Evolutionary conservation across 2,113 vertebrate genomes (phyloP).

Genomic region (Perccottus glenii): DNA sequence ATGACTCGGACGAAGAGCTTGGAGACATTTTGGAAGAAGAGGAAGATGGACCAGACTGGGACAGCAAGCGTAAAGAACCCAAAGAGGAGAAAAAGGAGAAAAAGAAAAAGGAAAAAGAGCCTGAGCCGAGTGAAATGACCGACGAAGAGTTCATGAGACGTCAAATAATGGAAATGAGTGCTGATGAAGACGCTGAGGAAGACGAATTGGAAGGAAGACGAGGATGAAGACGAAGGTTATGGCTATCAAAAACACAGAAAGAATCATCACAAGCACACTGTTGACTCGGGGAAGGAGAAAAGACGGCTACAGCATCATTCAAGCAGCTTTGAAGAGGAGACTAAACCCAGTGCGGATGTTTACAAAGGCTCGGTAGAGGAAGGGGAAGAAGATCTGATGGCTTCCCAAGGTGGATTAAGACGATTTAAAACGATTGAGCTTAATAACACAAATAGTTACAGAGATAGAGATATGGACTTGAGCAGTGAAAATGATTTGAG

Average conservation of each 20-base stretch:
- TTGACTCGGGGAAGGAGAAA: conserved; percentile 88
- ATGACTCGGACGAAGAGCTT: conserved; percentile 93
- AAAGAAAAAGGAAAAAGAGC: conserved; percentile 75
- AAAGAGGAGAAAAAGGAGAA: conserved; percentile 89
- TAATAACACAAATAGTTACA: conserved; percentile 90
- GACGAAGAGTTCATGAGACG: conserved; percentile 97
- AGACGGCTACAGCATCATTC: conserved; percentile 86
- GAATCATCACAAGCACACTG: conserved; percentile 81
- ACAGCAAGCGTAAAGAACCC: conserved; percentile 81
- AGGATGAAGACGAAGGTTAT: conserved; percentile 87
- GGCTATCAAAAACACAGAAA: conserved; percentile 82
- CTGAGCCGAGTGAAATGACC: conserved; percentile 74
- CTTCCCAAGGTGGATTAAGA: conserved; percentile 89
- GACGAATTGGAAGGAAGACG: conserved; percentile 82
- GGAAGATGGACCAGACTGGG: conserved; percentile 88
- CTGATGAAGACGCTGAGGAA: conserved; percentile 89
- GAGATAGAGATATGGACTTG: conserved; percentile 85
- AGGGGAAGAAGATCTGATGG: conserved; percentile 81
- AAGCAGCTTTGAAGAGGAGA: conserved; percentile 87
- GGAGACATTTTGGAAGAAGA: conserved; percentile 93
- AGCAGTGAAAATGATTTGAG: conserved; percentile 84
- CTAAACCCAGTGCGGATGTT: conserved; percentile 79
- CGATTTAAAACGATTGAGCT: conserved; percentile 98
- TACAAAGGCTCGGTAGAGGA: conserved; percentile 81
- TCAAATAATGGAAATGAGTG: conserved; percentile 98